These are phyloP conservation scores for Falco punctatus DNA, from an alignment of 2,113 vertebrate genomes.

Conservation along the genomic window DNA sequence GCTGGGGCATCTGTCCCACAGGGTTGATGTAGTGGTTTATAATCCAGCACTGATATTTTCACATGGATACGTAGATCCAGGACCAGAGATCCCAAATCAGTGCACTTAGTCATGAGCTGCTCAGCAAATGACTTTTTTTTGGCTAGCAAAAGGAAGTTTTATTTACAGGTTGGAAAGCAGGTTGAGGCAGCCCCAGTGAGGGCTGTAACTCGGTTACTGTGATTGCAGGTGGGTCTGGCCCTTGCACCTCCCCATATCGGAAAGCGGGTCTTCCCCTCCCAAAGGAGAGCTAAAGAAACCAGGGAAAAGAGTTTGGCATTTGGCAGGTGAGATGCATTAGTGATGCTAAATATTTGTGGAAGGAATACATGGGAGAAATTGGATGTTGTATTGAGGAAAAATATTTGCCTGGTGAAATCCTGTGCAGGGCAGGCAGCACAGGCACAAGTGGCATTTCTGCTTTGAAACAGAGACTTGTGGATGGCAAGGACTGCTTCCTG, in stretches of 20 bases:
- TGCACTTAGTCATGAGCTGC: not conserved
- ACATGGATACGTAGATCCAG: not conserved
- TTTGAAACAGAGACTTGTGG: not conserved
- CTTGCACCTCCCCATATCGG: not conserved
- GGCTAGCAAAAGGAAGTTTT: not conserved
- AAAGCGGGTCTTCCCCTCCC: not conserved
- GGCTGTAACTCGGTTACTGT: not conserved
- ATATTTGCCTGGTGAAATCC: not conserved
- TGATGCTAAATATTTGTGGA: not conserved
- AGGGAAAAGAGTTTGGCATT: not conserved
- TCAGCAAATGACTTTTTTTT: not conserved
- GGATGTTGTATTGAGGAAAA: not conserved
- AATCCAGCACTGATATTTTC: not conserved
- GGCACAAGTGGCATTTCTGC: not conserved
- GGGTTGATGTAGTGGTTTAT: not conserved
- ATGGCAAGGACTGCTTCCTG: not conserved
- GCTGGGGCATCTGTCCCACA: not conserved
- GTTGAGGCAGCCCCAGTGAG: not conserved
- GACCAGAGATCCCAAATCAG: not conserved
- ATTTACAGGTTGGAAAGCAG: not conserved
- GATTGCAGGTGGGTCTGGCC: not conserved
- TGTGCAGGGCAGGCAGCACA: not conserved
- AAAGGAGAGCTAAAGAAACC: not conserved
- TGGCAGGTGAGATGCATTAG: not conserved
- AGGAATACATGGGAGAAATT: not conserved